phyloP scores from a whole-genome alignment of 2,888 invertebrate genomes.

The Scaptomyza flava region DNA sequence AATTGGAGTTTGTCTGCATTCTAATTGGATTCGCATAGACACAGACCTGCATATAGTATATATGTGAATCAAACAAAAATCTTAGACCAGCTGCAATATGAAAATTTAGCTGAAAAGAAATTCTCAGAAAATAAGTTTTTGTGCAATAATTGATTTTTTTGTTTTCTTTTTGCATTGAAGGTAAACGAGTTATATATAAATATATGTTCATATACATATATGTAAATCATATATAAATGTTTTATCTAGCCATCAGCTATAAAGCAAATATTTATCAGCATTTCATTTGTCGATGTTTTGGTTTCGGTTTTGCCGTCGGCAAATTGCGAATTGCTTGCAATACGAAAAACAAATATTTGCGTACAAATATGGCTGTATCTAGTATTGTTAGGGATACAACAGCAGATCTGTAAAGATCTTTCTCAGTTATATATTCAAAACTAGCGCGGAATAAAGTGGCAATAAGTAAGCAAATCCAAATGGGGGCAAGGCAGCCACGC shows the following conservation, averaged over 20 bases:
- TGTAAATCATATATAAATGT: background rate
- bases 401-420: slow-evolving; percentile 3
- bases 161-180: slow-evolving; percentile 40
- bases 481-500: slow-evolving; percentile 44
- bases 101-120: slow-evolving; percentile 36
- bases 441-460: too few species aligned
- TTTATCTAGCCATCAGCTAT: background rate
- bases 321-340: slow-evolving; percentile 4
- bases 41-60: background rate
- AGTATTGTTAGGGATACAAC: background rate
- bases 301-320: slow-evolving; percentile 56
- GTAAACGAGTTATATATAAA: background rate
- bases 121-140: slow-evolving; percentile 46
- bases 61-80: slow-evolving; percentile 30
- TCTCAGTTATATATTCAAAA: background rate
- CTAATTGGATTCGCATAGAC: slow-evolving; percentile 40
- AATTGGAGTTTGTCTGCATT: slow-evolving; percentile 64
- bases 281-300: slow-evolving; percentile 5
- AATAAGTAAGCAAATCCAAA: slow-evolving; percentile 54
- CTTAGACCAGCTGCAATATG: slow-evolving; percentile 32
- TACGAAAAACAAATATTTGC: slow-evolving; percentile 39
- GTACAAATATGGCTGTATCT: slow-evolving; percentile 7
- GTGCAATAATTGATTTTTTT: slow-evolving; percentile 54
- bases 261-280: background rate
- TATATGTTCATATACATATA: background rate